Percentiles rank a stretch among this genome's conserved stretches.
Conservation (phyloP, 2,797 vertebrate genomes). For the Pampus argenteus region DNA sequence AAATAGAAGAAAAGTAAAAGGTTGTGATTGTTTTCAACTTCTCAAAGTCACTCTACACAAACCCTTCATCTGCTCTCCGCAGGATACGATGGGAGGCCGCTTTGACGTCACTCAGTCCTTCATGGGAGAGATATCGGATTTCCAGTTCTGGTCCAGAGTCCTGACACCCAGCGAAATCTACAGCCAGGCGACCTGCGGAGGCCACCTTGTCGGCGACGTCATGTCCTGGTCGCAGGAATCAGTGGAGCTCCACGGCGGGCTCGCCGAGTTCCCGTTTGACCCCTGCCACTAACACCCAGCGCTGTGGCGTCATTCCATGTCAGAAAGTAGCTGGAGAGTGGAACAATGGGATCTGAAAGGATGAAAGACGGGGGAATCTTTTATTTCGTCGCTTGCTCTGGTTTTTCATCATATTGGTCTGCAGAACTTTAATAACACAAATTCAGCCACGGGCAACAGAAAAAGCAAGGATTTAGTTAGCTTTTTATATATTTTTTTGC, state of each 20-base stretch:
- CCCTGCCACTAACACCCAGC: conserved; percentile 82
- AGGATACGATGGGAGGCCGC: conserved; percentile 88
- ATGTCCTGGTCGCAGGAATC: conserved; percentile 84
- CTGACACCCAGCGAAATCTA: conserved; percentile 84
- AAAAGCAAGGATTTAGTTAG: conserved; percentile 15
- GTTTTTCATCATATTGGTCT: conserved; percentile 6
- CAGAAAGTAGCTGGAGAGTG: conserved; percentile 1
- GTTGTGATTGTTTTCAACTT: too few relatives aligned
- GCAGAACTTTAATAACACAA: conserved; percentile 6
- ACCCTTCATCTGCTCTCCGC: neutral
- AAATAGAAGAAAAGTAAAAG: too few relatives aligned
- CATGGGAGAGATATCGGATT: conserved; percentile 86
- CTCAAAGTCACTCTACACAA: too few relatives aligned
- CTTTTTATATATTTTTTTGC: conserved; percentile 20
- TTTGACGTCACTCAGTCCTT: conserved; percentile 91
- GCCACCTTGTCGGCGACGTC: conserved; percentile 81
- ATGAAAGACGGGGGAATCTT: conserved; percentile 1
- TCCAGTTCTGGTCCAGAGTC: conserved; percentile 89
- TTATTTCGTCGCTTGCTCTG: neutral
- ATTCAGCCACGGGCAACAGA: conserved; percentile 7
- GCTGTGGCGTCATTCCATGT: conserved; percentile 1
- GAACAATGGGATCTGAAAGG: neutral
- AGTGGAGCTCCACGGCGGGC: conserved; percentile 88
- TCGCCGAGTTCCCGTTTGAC: conserved; percentile 84
- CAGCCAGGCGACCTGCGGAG: conserved; percentile 83